Base-by-base conservation (phyloP, 2,113 vertebrate species). In the Peromyscus californicus region DNA sequence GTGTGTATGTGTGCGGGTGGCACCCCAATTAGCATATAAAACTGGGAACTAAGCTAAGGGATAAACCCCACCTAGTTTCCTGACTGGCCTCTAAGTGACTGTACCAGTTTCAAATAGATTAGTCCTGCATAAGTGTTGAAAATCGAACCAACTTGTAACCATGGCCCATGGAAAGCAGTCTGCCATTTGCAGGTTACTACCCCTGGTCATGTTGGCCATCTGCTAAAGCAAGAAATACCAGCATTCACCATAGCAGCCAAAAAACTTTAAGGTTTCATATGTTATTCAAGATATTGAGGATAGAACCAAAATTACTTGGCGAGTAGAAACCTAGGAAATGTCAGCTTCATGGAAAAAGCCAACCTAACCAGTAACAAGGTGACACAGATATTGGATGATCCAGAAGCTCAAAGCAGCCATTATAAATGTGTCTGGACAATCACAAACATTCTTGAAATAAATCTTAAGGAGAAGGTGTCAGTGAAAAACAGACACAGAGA, bases 141-240 rank as follows among this genome's bases (percentile, higher is more conserved):
- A 54, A 67, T n/a, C 16, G 16, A 90, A 51, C 79, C 19, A 59
- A 16, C 39, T 9, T 87, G 74, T 63, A 82, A 75, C 63, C 11
- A 72, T 33, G 48, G n/a, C 24, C 59, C 80, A 36, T 3, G 36
- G 69, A 75, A 79, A 70, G 51, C 45, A 7, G 48, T 10, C 12
- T 74, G n/a, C 22, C 61, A n/a, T 63, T 84, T 54, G 19, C 0
- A 85, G 63, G 59, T 63, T 91, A 45, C 70, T 91, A 39, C 83
- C 67, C n/a, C 54, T 78, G 63, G 79, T 80, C 69, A 94, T 76
- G 54, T 74, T 24, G 10, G 0, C 83, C 45, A 36, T 21, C 67
- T 48, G 54, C 91, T 83, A 74, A 92, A 79, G 36, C 92, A 86
- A 61, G 82, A 86, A 79, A 67, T 94, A 79, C 22, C 65, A 89